Base-by-base conservation (phyloP, 2,113 vertebrate genomes). In the Eonycteris spelaea region DNA sequence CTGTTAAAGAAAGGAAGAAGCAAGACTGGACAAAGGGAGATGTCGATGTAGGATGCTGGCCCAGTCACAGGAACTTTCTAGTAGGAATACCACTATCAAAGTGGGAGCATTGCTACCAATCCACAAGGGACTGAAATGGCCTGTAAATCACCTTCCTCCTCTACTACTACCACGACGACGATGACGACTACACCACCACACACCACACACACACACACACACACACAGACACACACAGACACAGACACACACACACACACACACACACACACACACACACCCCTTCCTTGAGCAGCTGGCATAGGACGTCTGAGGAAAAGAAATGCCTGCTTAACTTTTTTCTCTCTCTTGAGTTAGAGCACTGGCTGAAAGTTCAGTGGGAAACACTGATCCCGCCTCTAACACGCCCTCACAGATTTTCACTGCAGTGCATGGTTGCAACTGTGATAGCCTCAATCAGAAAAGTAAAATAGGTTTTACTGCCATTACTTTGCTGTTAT, bases 391-490 rank as follows among this genome's bases (percentile, higher is more conserved):
- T 15, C 4, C 65, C 61, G 67, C 82, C 89, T 95, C n/a, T 59
- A 19, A 26, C 19, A 24, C 33, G 48, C 24, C 35, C 55, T 95
- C 45, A 87, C 35, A 33, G 18, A 24, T 57, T 79, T 96, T 83
- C 40, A 75, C 55, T 74, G 22, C n/a, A 83, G 79, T 68, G 40
- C 0, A 35, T 19, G 13, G 68, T 22, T 82, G 63, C 63, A 74
- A 24, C 53, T 55, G 28, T 13, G 28, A 91, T 67, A 87, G 70
- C 21, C 57, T 85, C 94, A 97, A 19, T 12, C 67, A 79, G 40
- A 6, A 77, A 24, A 92, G 7, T 43, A 88, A 91, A 97, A 91
- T 55, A 86, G 7, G 26, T 40, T 45, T 90, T 78, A 45, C 11
- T 92, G 15, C 26, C 85, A 45, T 40, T 85, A 26, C 43, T 77